These are phyloP conservation scores for Hystrix cristata DNA, from an alignment of 2,113 vertebrate species.

Conservation along the genomic window DNA sequence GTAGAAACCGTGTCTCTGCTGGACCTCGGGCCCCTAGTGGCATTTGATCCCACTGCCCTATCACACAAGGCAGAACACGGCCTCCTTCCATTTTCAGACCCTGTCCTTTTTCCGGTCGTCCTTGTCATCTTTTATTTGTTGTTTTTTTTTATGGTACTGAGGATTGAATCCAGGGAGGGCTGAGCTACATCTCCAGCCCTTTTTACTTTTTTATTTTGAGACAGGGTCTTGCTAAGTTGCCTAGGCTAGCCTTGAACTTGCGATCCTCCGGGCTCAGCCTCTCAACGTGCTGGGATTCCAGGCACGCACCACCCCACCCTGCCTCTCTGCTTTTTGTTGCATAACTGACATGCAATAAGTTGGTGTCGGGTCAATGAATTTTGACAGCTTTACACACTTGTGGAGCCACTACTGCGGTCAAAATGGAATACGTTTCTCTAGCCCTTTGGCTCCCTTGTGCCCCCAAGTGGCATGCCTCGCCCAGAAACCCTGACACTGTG, in stretches of 20 bases:
- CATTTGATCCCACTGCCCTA: fast-evolving
- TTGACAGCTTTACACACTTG: fast-evolving
- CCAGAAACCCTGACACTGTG: background rate
- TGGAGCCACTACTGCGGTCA: background rate
- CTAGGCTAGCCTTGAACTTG: background rate
- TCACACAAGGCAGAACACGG: fast-evolving
- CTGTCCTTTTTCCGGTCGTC: background rate
- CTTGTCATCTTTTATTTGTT: background rate
- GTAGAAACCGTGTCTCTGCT: background rate
- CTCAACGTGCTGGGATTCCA: background rate
- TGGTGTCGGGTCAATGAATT: fast-evolving
- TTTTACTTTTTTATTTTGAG: background rate
- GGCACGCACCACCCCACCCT: background rate
- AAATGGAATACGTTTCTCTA: no score
- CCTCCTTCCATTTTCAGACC: background rate
- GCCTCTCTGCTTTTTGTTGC: background rate
- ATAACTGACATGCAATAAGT: fast-evolving
- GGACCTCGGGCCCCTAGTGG: background rate
- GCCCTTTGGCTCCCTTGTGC: background rate
- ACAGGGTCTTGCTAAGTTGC: background rate
- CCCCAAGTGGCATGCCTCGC: background rate
- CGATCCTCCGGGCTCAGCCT: background rate
- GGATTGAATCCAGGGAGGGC: background rate
- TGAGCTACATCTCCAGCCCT: background rate
- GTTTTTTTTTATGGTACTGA: background rate